These are phyloP conservation scores for Gallinago jamesoni DNA, from an alignment of 2,113 vertebrate species.

Conservation along the genomic window DNA sequence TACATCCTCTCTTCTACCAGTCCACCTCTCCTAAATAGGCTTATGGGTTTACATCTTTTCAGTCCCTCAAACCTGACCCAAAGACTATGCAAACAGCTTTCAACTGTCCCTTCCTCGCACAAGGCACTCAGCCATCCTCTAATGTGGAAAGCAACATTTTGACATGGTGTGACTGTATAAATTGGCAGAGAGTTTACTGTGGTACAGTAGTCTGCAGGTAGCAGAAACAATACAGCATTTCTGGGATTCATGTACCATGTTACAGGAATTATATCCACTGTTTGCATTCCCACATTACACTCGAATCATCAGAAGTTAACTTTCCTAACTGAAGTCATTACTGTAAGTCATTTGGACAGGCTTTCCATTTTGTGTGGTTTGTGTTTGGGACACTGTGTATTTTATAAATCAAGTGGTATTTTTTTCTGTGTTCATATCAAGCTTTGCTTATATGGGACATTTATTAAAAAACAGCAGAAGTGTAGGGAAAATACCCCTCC, in stretches of 20 bases:
- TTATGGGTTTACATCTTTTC: neutral
- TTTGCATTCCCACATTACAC: neutral
- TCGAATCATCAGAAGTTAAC: neutral
- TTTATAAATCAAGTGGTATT: neutral
- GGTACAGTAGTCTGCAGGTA: neutral
- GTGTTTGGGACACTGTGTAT: neutral
- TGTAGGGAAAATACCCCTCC: neutral
- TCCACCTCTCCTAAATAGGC: neutral
- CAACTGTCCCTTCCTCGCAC: neutral
- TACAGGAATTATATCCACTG: fast-evolving
- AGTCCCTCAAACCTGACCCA: neutral
- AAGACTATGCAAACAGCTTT: neutral
- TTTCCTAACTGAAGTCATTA: neutral
- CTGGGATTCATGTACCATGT: neutral
- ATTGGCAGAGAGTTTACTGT: neutral
- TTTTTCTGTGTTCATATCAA: neutral
- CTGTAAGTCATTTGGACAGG: neutral
- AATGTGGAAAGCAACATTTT: neutral
- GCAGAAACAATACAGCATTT: neutral
- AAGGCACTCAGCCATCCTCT: neutral
- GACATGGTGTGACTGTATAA: neutral
- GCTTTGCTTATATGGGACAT: neutral
- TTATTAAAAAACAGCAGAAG: neutral
- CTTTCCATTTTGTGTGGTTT: neutral
- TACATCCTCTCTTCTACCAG: neutral